Percentiles rank a stretch among this genome's conserved stretches.
phyloP scores from a whole-genome alignment of 2,113 vertebrate species.

The Lampris incognitus region DNA sequence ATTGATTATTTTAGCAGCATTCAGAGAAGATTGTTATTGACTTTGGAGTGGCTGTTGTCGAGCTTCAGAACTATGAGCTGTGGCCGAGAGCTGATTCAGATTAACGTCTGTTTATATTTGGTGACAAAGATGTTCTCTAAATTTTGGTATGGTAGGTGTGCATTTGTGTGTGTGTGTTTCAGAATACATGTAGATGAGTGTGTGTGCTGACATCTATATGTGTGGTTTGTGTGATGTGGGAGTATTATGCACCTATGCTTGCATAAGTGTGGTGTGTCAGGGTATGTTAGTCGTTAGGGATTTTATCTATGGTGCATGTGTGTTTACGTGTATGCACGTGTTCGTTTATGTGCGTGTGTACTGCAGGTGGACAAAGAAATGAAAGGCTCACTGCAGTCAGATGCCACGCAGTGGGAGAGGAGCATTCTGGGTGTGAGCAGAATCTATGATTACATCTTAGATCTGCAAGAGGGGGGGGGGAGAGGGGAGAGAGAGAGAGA shows the following conservation, averaged over 20 bases:
- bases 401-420: background rate
- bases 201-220: background rate
- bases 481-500: background rate
- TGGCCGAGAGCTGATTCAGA: slow-evolving; percentile 2
- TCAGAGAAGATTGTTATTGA: slow-evolving; percentile 9
- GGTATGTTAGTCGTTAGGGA: too few species aligned
- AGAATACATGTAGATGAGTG: background rate
- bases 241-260: too few species aligned
- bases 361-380: background rate
- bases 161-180: background rate
- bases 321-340: slow-evolving; percentile 1
- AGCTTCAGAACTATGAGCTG: background rate
- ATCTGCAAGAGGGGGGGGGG: background rate
- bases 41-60: background rate
- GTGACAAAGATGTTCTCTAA: background rate
- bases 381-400: background rate
- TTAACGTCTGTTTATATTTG: slow-evolving; percentile 1
- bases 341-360: slow-evolving; percentile 8
- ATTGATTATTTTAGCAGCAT: slow-evolving; percentile 10
- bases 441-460: slow-evolving; percentile 11
- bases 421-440: slow-evolving; percentile 5
- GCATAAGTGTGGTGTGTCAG: too few species aligned
- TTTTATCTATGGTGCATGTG: background rate
- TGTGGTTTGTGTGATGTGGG: background rate
- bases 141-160: background rate